phyloP scores from a whole-genome alignment of 2,797 vertebrate species.

The Ibycter americanus region DNA sequence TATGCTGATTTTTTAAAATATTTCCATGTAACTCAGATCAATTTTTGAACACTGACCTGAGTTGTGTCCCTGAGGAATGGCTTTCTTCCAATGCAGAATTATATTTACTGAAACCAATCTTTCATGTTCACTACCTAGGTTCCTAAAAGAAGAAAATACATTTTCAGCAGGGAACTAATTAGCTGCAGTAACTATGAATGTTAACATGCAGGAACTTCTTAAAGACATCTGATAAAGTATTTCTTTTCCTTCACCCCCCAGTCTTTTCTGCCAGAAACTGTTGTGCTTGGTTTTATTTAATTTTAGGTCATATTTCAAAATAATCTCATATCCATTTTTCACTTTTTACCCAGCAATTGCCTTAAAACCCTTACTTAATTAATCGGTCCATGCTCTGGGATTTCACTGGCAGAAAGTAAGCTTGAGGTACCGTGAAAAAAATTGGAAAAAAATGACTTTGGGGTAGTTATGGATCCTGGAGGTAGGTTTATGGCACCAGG shows the following conservation, averaged over 20 bases:
- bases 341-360: not conserved
- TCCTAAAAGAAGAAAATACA: not conserved
- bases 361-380: not conserved
- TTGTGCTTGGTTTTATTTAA: not conserved
- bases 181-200: not conserved
- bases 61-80: not conserved
- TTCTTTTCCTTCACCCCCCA: rapidly evolving
- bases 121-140: not conserved
- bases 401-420: not conserved
- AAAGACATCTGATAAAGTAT: not conserved
- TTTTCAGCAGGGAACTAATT: not conserved
- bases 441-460: not conserved
- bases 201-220: not conserved
- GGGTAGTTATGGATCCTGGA: not conserved
- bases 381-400: not conserved
- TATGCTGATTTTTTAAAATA: not conserved
- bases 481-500: not conserved
- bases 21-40: not conserved
- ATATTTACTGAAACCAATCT: not conserved
- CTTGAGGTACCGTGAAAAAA: not conserved
- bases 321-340: not conserved
- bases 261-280: not conserved
- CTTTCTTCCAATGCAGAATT: not conserved
- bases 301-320: not conserved
- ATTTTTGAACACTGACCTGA: not conserved